Base-by-base conservation (phyloP, 1,140 invertebrate genomes). In the Andricus grossulariae region DNA sequence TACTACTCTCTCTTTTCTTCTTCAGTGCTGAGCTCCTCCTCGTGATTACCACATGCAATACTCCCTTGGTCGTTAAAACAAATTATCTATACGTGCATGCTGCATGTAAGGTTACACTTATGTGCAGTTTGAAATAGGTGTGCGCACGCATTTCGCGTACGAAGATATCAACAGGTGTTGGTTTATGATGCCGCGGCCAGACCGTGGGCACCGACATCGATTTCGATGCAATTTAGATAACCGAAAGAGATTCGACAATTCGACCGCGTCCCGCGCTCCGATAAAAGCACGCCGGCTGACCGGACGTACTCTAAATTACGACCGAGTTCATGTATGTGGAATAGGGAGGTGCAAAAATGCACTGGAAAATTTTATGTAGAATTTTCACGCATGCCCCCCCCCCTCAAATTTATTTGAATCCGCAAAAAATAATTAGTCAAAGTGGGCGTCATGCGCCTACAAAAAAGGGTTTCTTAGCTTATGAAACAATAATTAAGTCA, bases 141-240 rank as follows among this genome's bases (percentile, higher is more conserved):
- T 8, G 51, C 50, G 55, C 32, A n/a, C n/a, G n/a, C 51, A 57
- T 39, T 74, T 50, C 72, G 73, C 57, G 15, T 25, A 82, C 60
- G 76, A 72, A 75, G 81, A 80, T 85, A 90, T 87, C 86, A 86
- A 87, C 85, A 87, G 87, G 85, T 88, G 89, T 84, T 90, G 85
- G 87, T 90, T 91, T 90, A 91, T 87, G 90, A 90, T 71, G 86
- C 82, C 83, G 79, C 78, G 70, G 77, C 76, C 81, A 83, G 85
- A 88, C 87, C 88, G 87, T 88, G 84, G 88, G 86, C 85, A 82
- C 83, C 82, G 84, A 90, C 89, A 90, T 90, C 89, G 88, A 91
- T 91, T 89, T 83, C 85, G 89, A 90, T 90, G 89, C 89, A 89
- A 90, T 91, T 91, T 90, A 90, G 90, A 91, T 90, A 91, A 90